Base-by-base conservation (phyloP, 1,140 invertebrate species). In the Tetragonula clypearis region DNA sequence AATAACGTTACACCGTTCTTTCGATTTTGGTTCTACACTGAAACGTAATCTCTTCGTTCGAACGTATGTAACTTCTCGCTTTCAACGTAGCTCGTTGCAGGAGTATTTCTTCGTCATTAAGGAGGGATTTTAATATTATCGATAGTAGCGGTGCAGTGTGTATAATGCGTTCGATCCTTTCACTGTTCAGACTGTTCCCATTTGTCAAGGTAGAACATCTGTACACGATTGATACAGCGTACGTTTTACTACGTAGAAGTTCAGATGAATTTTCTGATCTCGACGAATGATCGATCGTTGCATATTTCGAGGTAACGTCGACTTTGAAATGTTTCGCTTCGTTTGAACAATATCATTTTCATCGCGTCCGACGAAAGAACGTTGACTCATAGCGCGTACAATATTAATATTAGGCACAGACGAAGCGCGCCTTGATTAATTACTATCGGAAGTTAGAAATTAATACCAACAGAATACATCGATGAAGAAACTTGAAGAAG, bases 161-260 rank as follows among this genome's bases (percentile, higher is more conserved):
- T 77, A 72, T 66, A 17, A 12, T 56, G 55, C 68, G 58, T 62
- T 79, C 58, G 58, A 84, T 84, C 82, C 82, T 84, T 84, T 84
- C 82, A 84, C 82, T n/a, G 23, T 78, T 79, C 65, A 65, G 68
- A 79, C 41, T 73, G 71, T 69, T 78, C 19, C 9, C 55, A 56
- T n/a, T 17, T 49, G 66, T 53, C 82, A 84, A 84, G 82, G 82
- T 84, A 71, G 79, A 71, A 84, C 19, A 68, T 58, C 23, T 30
- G 30, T 14, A 74, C 41, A 35, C 15, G 17, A n/a, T 30, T 15
- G 8, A n/a, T 6, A n/a, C 2, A 21, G 15, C 21, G 2, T 49
- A 49, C 0, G 6, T 49, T 49, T 49, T 49, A 8, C 41, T 8
- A 49, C 41, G 9, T 68, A 5, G 14, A 41, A 69, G 41, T 41